Evolutionary conservation across 2,113 vertebrate genomes (phyloP).

Genomic region (Polypterus bichir): DNA sequence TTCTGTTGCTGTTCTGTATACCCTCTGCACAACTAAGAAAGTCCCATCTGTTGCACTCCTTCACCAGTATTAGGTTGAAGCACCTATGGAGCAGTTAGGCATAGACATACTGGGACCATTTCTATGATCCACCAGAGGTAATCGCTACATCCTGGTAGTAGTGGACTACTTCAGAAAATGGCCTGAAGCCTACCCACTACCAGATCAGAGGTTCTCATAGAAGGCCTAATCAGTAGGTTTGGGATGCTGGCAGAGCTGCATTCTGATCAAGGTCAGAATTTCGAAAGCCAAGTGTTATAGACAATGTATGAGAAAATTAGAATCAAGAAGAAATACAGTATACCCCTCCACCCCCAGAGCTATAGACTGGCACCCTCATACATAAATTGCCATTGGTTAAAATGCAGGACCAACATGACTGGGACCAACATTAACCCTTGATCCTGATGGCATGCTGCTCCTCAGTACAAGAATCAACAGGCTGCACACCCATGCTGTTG

Average conservation of each 20-base stretch:
- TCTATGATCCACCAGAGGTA: not conserved
- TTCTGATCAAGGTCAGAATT: conserved; percentile 9
- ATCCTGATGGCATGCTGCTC: not conserved
- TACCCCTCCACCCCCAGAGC: conserved; percentile 3
- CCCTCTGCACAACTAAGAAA: not conserved
- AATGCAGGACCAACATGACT: not conserved
- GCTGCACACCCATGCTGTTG: not conserved
- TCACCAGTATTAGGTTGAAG: conserved; percentile 1
- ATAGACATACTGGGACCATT: conserved; percentile 8
- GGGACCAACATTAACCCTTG: not conserved
- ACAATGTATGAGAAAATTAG: not conserved
- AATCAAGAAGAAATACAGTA: conserved; percentile 6
- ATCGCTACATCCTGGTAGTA: conserved; percentile 11
- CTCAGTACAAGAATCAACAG: not conserved
- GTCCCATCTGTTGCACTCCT: not conserved
- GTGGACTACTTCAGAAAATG: conserved; percentile 12
- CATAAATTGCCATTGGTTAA: not conserved
- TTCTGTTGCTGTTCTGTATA: not conserved
- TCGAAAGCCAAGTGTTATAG: conserved; percentile 7
- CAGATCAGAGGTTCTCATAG: conserved; percentile 11
- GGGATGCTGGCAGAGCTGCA: conserved; percentile 1
- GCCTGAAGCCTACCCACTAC: conserved; percentile 11
- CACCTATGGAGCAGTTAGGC: not conserved
- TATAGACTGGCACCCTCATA: conserved; percentile 8
- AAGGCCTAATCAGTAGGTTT: conserved; percentile 7